A percentile compares a stretch with the other conserved stretches of the same genome.
phyloP scores from a whole-genome alignment of 2,888 invertebrate genomes.

The Hartigia nigra region DNA sequence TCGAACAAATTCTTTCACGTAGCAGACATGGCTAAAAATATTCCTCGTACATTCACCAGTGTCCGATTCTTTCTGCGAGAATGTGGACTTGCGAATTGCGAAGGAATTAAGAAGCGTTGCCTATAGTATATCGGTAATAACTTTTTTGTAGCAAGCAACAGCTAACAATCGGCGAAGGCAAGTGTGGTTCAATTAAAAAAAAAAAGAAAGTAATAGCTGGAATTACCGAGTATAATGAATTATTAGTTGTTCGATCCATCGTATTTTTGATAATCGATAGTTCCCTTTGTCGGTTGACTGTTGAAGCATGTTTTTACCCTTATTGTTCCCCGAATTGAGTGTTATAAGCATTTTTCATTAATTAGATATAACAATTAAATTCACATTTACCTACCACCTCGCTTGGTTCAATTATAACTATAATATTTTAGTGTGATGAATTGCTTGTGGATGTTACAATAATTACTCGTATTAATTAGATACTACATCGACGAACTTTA shows the following conservation, averaged over 20 bases:
- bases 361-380: background rate
- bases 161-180: conserved; percentile 63
- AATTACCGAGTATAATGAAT: background rate
- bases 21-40: background rate
- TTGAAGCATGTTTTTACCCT: conserved; percentile 17
- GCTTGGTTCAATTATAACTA: background rate
- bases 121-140: background rate
- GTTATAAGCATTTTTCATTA: background rate
- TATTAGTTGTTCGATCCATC: background rate
- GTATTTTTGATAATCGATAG: background rate
- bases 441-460: conserved; percentile 54
- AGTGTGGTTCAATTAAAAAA: conserved; percentile 51
- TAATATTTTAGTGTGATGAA: conserved; percentile 45
- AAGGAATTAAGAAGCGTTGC: conserved; percentile 8
- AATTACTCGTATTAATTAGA: conserved; percentile 19
- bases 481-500: background rate
- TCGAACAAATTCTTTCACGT: background rate
- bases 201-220: background rate
- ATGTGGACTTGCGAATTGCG: conserved; percentile 5
- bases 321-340: conserved; percentile 8
- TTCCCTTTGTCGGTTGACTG: conserved; percentile 22
- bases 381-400: background rate
- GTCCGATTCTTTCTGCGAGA: background rate
- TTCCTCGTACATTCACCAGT: background rate
- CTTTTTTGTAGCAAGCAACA: conserved; percentile 58